These are phyloP conservation scores for Diarsia rubi DNA, from an alignment of 2,888 invertebrate genomes.

Conservation along the genomic window DNA sequence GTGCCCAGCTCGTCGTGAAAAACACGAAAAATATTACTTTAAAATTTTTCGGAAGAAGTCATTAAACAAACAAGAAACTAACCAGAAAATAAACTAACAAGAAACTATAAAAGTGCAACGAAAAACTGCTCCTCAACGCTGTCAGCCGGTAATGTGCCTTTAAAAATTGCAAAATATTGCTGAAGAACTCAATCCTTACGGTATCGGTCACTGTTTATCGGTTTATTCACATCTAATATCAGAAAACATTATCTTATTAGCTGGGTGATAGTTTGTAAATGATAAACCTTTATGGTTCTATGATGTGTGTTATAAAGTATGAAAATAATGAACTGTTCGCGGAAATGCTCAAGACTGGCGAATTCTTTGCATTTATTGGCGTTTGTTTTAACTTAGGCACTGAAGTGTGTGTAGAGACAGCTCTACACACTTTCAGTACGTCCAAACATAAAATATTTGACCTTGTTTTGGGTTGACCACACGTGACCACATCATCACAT, in stretches of 20 bases:
- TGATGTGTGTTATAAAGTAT: neutral
- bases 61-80: no score
- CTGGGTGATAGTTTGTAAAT: neutral
- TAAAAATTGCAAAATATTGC: neutral
- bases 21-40: neutral
- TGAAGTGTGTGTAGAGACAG: no score
- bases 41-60: no score
- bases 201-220: conserved; percentile 42
- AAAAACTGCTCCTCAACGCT: no score
- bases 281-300: neutral
- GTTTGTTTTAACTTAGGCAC: neutral
- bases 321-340: neutral
- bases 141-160: no score
- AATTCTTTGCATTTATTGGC: neutral
- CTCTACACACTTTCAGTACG: neutral
- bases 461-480: neutral
- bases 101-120: no score
- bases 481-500: no score
- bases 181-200: neutral
- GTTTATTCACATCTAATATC: conserved; percentile 3
- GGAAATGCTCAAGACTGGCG: neutral
- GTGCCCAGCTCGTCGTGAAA: neutral
- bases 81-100: no score
- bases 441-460: neutral
- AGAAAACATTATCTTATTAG: neutral